Evolutionary conservation across 2,888 invertebrate genomes (phyloP), one percentile per base, ranked within the genome.

Genomic region (Athalia rosae): DNA sequence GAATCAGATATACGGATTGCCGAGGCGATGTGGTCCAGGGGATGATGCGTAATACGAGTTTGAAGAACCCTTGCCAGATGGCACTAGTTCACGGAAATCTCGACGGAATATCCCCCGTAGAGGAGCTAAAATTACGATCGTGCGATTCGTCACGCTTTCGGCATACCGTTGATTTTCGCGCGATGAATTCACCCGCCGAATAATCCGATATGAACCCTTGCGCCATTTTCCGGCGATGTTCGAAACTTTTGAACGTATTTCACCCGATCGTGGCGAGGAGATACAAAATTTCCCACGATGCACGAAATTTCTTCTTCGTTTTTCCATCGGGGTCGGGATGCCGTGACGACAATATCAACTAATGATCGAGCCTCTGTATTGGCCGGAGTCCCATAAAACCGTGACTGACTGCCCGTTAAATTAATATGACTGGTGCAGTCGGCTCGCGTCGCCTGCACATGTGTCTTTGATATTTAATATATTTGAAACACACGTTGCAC

Each of bases 371-470:
- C 13, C n/a, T 6, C 48, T 7, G 9, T 66, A 78, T 83, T 81
- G 79, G 77, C 77, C 78, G 79, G 77, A 63, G 77, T 78, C 81
- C 80, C 80, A 85, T 85, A 83, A 84, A 87, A 83, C 82, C 82
- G 82, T 82, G 82, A 87, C 84, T 83, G 83, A 82, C 79, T 79
- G 86, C 78, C 84, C 84, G 83, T 87, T 84, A 86, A 84, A 80
- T 82, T 77, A 81, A 79, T 82, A 85, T 81, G 85, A 81, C 82
- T 78, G 79, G 15, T 48, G n/a, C 74, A 48, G 62, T 50, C 9
- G 9, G 15, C 50, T 28, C 15, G 74, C 13, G 43, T 59, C 13
- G 7, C 13, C 8, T 4, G 13, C 71, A 71, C 56, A 74, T 74
- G 61, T 74, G 74, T 62, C 74, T 61, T 74, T 74, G 74, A 62